phyloP scores from a whole-genome alignment of 2,113 vertebrate species.

The Pangasianodon hypophthalmus region DNA sequence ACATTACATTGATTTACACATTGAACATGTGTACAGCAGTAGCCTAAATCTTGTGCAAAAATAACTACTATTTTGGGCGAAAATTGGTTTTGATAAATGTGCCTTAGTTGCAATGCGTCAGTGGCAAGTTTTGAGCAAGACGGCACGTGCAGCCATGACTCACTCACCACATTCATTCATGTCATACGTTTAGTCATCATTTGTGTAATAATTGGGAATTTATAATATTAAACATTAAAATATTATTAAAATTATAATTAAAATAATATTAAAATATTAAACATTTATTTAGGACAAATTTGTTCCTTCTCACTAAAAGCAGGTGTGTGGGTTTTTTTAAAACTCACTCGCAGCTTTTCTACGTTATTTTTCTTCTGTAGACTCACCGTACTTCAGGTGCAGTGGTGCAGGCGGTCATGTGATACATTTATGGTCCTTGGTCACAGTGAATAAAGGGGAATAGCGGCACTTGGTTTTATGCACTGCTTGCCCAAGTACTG shows the following conservation, averaged over 20 bases:
- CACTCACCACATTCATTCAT: background rate
- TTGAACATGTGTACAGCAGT: background rate
- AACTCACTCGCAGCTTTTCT: background rate
- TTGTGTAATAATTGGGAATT: background rate
- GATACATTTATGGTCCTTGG: background rate
- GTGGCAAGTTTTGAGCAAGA: background rate
- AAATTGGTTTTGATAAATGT: background rate
- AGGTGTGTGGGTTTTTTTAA: background rate
- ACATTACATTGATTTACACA: too few species aligned
- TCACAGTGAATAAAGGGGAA: background rate
- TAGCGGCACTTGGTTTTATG: background rate
- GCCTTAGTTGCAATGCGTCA: background rate
- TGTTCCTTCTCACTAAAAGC: background rate
- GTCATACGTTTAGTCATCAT: background rate
- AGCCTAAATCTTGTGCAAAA: background rate
- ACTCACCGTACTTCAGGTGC: background rate
- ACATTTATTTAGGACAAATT: background rate
- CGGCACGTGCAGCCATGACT: background rate
- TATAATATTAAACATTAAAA: background rate
- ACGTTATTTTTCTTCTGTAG: background rate
- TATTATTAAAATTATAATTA: too few species aligned
- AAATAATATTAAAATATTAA: background rate
- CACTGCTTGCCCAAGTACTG: background rate
- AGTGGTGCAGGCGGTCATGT: background rate
- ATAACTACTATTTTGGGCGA: too few species aligned